Evolutionary conservation across 2,113 vertebrate species (phyloP).

Genomic region (Microtus ochrogaster): DNA sequence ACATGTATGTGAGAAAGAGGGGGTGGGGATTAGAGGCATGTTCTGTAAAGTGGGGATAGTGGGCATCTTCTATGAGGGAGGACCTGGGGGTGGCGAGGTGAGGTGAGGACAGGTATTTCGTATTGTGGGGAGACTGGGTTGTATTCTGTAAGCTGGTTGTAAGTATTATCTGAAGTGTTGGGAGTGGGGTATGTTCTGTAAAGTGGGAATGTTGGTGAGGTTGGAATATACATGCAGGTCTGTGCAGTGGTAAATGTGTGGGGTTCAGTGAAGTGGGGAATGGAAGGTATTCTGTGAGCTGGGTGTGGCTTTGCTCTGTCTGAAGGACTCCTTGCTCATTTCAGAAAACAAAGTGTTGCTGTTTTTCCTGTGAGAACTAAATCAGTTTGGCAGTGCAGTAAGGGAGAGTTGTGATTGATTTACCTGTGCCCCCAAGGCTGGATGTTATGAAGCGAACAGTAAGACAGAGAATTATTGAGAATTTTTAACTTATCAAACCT

Average conservation of each 20-base stretch:
- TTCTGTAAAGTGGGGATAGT: neutral
- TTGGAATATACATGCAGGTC: neutral
- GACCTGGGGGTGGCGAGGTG: neutral
- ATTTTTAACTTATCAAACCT: neutral
- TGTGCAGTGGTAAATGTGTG: neutral
- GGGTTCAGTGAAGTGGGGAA: neutral
- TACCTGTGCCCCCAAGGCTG: neutral
- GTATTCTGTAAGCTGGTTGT: neutral
- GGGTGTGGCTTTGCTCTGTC: neutral
- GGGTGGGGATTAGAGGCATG: neutral
- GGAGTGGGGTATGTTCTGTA: neutral
- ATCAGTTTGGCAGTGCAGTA: neutral
- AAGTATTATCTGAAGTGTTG: neutral
- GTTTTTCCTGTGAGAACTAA: neutral
- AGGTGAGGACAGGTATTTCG: neutral
- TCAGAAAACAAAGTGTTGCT: neutral
- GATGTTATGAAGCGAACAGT: neutral
- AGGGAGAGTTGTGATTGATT: neutral
- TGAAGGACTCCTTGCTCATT: neutral
- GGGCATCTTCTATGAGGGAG: neutral
- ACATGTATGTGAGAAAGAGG: neutral
- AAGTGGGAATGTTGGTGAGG: neutral
- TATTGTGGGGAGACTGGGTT: neutral
- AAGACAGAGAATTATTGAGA: neutral
- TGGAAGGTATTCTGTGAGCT: neutral